Percentiles rank a stretch among this genome's conserved stretches.
Evolutionary conservation across 2,888 invertebrate genomes (phyloP).

Genomic region (Drosophila neutralis): DNA sequence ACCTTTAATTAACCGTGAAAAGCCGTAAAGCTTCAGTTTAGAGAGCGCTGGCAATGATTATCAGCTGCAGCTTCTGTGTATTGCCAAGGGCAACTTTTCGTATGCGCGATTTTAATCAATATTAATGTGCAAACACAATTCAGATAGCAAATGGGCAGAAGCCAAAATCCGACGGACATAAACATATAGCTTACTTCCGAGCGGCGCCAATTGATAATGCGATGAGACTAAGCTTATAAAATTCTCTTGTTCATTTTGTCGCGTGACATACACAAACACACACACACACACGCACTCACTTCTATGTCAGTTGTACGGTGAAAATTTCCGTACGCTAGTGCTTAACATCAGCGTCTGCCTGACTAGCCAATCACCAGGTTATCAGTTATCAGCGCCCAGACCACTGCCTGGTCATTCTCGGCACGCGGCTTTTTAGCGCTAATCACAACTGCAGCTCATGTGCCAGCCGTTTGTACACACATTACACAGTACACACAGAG

Average conservation of each 20-base stretch:
- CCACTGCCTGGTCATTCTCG: conserved; percentile 18
- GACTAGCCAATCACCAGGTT: conserved; percentile 51
- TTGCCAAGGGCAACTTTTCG: conserved; percentile 57
- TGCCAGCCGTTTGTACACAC: conserved; percentile 37
- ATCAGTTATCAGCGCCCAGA: conserved; percentile 57
- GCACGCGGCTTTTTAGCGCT: conserved; percentile 58
- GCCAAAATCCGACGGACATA: neutral
- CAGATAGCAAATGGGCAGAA: conserved; percentile 5
- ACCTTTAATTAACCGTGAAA: conserved; percentile 79
- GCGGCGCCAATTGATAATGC: conserved; percentile 11
- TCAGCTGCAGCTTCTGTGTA: conserved; percentile 39
- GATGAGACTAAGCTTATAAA: conserved; percentile 5
- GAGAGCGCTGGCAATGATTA: conserved; percentile 24
- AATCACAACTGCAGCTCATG: conserved; percentile 66
- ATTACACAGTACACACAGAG: neutral
- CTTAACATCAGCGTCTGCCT: conserved; percentile 59
- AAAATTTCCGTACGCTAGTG: conserved; percentile 61
- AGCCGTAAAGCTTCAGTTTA: conserved; percentile 13
- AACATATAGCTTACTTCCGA: conserved; percentile 10
- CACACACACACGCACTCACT: neutral
- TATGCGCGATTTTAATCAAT: conserved; percentile 14
- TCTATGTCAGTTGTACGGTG: conserved; percentile 15
- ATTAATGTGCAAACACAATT: conserved; percentile 1
- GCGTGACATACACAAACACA: conserved; percentile 34
- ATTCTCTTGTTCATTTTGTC: conserved; percentile 10